Evolutionary conservation across 1,140 invertebrate genomes (phyloP), one percentile per base, ranked within the genome.

Genomic region (Odontomachus brunneus): DNA sequence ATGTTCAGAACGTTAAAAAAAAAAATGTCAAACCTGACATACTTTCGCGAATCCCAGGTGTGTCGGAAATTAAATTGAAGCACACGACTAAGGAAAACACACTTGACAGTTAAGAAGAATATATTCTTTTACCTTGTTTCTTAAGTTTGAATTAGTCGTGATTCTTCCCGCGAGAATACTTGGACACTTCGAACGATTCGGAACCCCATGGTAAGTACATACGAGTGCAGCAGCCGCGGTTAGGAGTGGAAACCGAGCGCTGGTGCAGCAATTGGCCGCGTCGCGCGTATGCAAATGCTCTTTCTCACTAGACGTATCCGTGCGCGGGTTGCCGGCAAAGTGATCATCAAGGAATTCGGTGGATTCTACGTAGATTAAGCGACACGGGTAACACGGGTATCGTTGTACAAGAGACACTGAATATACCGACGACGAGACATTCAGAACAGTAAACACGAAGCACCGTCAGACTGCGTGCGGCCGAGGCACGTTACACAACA

Each of bases 371-470:
- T 71, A 22, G 24, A 44, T 59, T 69, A 71, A 80, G 33, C 65
- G n/a, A 69, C 33, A 11, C 33, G 53, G 19, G n/a, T 19, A 19
- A 66, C 22, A 67, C 51, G 51, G n/a, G n/a, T 48, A 69, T 80
- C 33, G 24, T 69, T 69, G 33, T 71, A 78, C 29, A 80, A 48
- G 38, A 80, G 51, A 44, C 51, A 80, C 22, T 22, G n/a, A 57
- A 69, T 78, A 78, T 67, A 78, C 53, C 83, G 26, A 84, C 83
- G 26, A 84, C 65, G 65, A 71, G 66, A 88, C 87, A 88, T 88
- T 76, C 72, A 85, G 38, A 85, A 83, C 72, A 83, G 76, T 74
- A 49, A 88, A 88, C 78, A 88, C 57, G 65, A 88, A 88, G 86
- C 87, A 69, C 83, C 62, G 51, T 74, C 60, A 82, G 78, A 88